Percentiles rank a stretch among this genome's conserved stretches.
These are phyloP conservation scores for Drosophila miranda DNA, from an alignment of 1,140 invertebrate genomes.

Conservation along the genomic window DNA sequence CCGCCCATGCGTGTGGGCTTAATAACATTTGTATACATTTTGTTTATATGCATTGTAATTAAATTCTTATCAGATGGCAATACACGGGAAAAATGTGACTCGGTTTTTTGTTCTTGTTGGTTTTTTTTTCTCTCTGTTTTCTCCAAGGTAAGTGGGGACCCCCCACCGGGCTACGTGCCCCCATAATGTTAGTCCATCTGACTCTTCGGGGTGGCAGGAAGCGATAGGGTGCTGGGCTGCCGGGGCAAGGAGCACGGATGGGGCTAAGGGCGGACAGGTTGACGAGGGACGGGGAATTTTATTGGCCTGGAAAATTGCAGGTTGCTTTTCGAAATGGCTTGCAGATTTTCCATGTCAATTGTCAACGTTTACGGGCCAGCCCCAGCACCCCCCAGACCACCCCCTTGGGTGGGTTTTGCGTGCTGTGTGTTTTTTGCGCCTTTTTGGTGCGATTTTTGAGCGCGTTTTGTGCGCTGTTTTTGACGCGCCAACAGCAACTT, in stretches of 20 bases:
- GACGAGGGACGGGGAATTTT: conserved; percentile 17
- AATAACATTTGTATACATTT: conserved; percentile 72
- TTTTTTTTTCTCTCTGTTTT: not conserved
- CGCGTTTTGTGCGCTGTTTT: conserved; percentile 41
- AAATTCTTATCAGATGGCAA: conserved; percentile 77
- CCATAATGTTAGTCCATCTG: not conserved
- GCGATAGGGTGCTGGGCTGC: not conserved
- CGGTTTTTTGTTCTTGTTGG: conserved; percentile 6
- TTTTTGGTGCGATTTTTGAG: conserved; percentile 10
- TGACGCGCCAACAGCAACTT: conserved; percentile 36
- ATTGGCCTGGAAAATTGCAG: conserved; percentile 60
- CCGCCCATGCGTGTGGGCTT: conserved; percentile 44
- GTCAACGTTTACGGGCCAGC: conserved; percentile 52
- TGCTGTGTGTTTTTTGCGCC: not conserved
- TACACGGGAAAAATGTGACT: conserved; percentile 47
- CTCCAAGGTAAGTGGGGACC: not conserved
- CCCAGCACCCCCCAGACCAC: conserved; percentile 6
- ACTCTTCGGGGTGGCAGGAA: not conserved
- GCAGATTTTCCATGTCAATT: conserved; percentile 72
- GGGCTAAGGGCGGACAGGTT: no score
- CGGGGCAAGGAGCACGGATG: no score
- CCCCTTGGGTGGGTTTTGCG: not conserved
- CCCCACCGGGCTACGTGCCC: conserved; percentile 1
- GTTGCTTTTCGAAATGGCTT: conserved; percentile 35
- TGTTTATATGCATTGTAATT: conserved; percentile 75